Conservation (phyloP, 2,113 vertebrate genomes). For the Microcebus tavaratra region DNA sequence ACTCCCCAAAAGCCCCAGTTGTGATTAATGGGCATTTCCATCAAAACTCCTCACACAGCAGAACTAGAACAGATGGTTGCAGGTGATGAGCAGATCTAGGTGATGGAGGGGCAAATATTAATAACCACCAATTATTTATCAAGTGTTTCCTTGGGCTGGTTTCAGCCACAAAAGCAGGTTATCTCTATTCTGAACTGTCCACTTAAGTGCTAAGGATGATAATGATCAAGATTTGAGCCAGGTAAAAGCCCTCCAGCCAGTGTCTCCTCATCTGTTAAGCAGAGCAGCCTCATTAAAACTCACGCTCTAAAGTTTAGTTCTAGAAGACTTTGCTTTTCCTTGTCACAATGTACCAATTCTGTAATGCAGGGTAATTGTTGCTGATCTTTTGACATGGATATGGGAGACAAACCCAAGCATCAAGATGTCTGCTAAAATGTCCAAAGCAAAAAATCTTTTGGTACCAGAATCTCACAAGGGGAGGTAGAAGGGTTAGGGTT, state of each 20-base stretch:
- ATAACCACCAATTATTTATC: neutral
- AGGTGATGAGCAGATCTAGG: neutral
- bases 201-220: neutral
- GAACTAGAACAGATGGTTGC: conserved; percentile 18
- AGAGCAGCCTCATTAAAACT: neutral
- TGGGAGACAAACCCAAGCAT: neutral
- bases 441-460: neutral
- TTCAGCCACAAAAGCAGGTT: neutral
- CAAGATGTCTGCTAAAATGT: neutral
- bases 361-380: neutral
- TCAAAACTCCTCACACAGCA: neutral
- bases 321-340: neutral
- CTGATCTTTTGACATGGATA: neutral
- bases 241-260: neutral
- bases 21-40: neutral
- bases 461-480: neutral
- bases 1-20: neutral
- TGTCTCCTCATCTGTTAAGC: neutral
- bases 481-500: neutral
- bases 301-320: neutral
- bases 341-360: neutral
- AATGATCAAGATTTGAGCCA: neutral
- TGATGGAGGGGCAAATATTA: neutral
- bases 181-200: neutral
- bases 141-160: neutral